Conservation (phyloP, 2,797 vertebrate genomes). For the Garrulus glandarius region DNA sequence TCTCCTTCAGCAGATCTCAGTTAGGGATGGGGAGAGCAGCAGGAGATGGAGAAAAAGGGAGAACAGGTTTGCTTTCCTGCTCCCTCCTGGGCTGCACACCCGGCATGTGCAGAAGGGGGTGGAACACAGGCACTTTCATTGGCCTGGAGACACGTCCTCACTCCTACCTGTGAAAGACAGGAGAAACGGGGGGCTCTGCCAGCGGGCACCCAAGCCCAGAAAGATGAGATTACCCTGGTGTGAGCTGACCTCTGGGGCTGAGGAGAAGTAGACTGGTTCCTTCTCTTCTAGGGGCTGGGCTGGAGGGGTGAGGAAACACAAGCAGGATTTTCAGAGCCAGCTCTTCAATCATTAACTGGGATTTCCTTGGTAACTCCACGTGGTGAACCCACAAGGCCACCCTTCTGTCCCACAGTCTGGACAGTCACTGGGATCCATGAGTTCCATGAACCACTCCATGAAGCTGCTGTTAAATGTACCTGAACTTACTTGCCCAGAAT, state of each 20-base stretch:
- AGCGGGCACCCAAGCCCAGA: neutral
- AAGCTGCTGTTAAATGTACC: neutral
- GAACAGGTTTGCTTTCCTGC: neutral
- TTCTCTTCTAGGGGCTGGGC: neutral
- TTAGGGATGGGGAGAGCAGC: neutral
- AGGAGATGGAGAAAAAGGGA: neutral
- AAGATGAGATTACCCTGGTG: no score
- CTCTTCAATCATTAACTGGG: neutral
- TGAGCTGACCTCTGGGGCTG: neutral
- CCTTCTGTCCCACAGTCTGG: neutral
- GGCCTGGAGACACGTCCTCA: neutral
- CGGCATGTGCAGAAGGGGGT: neutral
- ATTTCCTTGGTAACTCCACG: neutral
- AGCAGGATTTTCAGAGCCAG: neutral
- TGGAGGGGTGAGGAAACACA: neutral
- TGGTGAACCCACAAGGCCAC: neutral
- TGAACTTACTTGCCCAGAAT: neutral
- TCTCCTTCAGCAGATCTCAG: neutral
- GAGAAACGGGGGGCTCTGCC: neutral
- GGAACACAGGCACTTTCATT: fast-evolving
- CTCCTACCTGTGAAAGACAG: neutral
- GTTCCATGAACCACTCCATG: fast-evolving
- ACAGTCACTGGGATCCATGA: neutral
- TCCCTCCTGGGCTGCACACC: neutral
- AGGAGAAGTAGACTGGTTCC: neutral